Conservation (phyloP, 2,113 vertebrate genomes). For the Bos indicus region DNA sequence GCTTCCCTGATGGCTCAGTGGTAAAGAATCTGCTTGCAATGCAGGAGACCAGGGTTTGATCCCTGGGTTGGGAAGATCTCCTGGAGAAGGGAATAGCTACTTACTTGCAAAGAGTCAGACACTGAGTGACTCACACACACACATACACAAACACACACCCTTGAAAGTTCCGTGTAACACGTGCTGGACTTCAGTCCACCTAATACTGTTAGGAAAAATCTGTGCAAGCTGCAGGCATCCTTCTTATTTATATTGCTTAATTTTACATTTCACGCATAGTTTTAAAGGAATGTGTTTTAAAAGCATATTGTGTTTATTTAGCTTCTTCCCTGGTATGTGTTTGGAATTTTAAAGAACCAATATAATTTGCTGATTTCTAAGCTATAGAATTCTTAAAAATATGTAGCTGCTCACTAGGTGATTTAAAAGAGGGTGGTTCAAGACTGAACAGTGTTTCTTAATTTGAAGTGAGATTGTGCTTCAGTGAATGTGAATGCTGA, state of each 20-base stretch:
- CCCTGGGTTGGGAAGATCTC: neutral
- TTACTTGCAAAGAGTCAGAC: neutral
- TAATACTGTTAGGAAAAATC: neutral
- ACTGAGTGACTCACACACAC: neutral
- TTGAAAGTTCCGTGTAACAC: neutral
- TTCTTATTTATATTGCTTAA: neutral
- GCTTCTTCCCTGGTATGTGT: neutral
- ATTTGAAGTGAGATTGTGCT: neutral
- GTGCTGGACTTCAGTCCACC: neutral
- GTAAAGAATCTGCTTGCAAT: neutral
- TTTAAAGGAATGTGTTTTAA: neutral
- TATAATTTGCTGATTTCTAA: neutral
- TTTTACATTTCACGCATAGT: neutral
- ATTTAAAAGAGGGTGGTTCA: neutral
- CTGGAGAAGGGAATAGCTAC: neutral
- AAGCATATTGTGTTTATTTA: neutral
- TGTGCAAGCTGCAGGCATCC: neutral
- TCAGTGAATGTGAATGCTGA: neutral
- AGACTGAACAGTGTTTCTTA: neutral
- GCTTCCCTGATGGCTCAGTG: neutral
- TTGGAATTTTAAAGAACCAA: neutral
- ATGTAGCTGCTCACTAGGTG: neutral
- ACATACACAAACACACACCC: neutral
- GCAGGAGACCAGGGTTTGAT: neutral
- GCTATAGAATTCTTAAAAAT: neutral